Evolutionary conservation across 1,140 invertebrate species (phyloP).

Genomic region (Lepidurus couesii): DNA sequence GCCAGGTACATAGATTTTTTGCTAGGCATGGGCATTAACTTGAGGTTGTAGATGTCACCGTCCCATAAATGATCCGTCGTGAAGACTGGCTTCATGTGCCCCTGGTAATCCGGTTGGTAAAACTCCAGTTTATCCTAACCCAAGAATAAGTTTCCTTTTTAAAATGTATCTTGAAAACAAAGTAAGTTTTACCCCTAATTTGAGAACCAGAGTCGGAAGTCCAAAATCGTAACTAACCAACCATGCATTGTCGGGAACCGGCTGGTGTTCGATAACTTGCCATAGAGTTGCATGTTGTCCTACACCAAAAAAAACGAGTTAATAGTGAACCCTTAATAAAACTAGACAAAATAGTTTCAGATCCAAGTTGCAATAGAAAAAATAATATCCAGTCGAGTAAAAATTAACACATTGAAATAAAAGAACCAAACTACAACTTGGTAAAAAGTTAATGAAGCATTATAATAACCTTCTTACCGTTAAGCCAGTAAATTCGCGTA

Average conservation of each 20-base stretch:
- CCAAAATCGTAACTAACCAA: neutral
- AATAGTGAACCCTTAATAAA: neutral
- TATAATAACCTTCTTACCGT: neutral
- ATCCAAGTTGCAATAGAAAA: no score
- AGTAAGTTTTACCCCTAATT: neutral
- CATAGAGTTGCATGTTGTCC: neutral
- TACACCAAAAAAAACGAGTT: neutral
- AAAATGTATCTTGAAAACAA: neutral
- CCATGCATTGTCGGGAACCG: neutral
- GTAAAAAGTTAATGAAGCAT: no score
- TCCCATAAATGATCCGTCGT: neutral
- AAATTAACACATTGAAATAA: neutral
- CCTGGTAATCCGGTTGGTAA: neutral
- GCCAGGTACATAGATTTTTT: neutral
- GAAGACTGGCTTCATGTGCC: neutral
- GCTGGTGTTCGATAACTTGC: neutral
- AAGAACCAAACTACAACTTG: no score
- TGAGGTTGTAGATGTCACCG: neutral
- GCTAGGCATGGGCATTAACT: constrained; percentile 6
- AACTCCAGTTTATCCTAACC: neutral
- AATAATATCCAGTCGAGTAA: neutral
- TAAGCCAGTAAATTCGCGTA: constrained; percentile 2
- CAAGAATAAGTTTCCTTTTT: no score
- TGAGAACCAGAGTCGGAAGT: neutral
- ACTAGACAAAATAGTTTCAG: neutral